Evolutionary conservation across 2,888 invertebrate species (phyloP), one percentile per base, ranked within the genome.

Genomic region (Mythimna vitellina): DNA sequence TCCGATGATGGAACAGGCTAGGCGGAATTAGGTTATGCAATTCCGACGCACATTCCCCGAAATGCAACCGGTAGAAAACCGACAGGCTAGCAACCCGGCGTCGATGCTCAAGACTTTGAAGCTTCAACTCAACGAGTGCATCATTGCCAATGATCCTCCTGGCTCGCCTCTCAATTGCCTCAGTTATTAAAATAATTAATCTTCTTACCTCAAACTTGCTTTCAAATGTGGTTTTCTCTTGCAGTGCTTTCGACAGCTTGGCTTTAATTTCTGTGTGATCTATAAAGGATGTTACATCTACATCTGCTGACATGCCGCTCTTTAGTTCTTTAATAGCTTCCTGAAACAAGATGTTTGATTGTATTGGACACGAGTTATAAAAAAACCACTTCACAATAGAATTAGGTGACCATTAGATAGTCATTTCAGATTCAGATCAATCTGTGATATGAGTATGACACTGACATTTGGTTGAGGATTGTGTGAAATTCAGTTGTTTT

Each of bases 241-340:
- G 92, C 46, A 94, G 82, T 25, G 94, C 93, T 87, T 96, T 95
- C 1, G 93, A 86, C n/a, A 96, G 76, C 76, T 96, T 94, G 2
- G 96, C 96, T 86, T 96, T 95, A 54, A 96, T 93, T 89, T 94
- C 94, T 20, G 95, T 95, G 77, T 94, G 94, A 78, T 96, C 96
- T 68, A 96, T 93, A 5, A 96, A 85, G 20, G 95, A 93, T 29
- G 91, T 82, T 0, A 91, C 93, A 83, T 96, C 95, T 0, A 93
- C 84, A 54, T 93, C 91, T 3, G 91, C 86, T 35, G 92, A 85
- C 12, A 86, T 79, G 42, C 93, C 94, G 79, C 88, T 89, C 82
- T 93, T 94, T 54, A 96, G 74, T 69, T 96, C 94, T 70, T 92
- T 95, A 51, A 96, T 88, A 22, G 92, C 94, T 78, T 96, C 95